These are phyloP conservation scores for Corythoichthys haematopterus DNA, from an alignment of 2,113 vertebrate genomes.

Conservation along the genomic window DNA sequence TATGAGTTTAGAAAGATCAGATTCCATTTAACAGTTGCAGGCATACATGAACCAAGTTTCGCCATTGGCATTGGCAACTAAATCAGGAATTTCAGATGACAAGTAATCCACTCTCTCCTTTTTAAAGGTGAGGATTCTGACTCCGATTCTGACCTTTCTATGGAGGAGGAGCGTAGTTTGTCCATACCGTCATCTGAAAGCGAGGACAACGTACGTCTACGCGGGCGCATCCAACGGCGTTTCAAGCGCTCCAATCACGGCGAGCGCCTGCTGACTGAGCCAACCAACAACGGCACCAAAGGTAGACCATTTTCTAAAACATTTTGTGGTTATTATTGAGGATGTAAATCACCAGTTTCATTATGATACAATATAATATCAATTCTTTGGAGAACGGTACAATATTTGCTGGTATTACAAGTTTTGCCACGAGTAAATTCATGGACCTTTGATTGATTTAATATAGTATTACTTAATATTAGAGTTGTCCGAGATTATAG, in stretches of 20 bases:
- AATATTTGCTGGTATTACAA: too few relatives aligned
- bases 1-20: slow-evolving; percentile 5
- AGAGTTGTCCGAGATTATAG: too few relatives aligned
- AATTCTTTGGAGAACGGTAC: too few relatives aligned
- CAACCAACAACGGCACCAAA: slow-evolving; percentile 82
- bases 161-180: slow-evolving; percentile 92
- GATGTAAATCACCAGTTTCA: too few relatives aligned
- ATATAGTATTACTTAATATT: too few relatives aligned
- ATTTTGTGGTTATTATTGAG: not conserved
- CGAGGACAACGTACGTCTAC: slow-evolving; percentile 88
- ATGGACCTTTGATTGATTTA: too few relatives aligned
- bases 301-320: slow-evolving; percentile 55
- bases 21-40: not conserved
- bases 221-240: slow-evolving; percentile 86
- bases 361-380: too few relatives aligned
- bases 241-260: slow-evolving; percentile 88
- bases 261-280: slow-evolving; percentile 88
- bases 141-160: slow-evolving; percentile 91
- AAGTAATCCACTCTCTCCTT: too few relatives aligned
- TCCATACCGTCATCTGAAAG: slow-evolving; percentile 97
- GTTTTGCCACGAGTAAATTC: too few relatives aligned
- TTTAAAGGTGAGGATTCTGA: slow-evolving; percentile 86
- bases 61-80: not conserved
- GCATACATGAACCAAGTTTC: not conserved
- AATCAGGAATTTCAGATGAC: not conserved